phyloP scores from a whole-genome alignment of 1,140 invertebrate genomes.

The Stegodyphus mimosarum region DNA sequence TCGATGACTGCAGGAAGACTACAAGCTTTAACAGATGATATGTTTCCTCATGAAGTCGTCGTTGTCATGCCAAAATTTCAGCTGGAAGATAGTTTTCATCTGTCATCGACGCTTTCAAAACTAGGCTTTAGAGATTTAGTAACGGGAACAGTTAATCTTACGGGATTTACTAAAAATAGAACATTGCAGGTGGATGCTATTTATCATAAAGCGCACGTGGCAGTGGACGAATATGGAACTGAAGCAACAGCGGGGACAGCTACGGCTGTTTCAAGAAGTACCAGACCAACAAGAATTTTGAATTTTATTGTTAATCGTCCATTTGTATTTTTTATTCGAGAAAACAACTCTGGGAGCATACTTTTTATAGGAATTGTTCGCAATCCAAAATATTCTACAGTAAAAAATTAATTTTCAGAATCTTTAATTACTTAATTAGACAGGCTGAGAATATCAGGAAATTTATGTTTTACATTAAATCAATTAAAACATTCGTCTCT shows the following conservation, averaged over 20 bases:
- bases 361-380: constrained; percentile 76
- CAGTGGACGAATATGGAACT: constrained; percentile 85
- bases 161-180: constrained; percentile 47
- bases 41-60: constrained; percentile 73
- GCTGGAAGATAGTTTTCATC: constrained; percentile 74
- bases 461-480: too few relatives aligned
- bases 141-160: constrained; percentile 57
- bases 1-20: constrained; percentile 59
- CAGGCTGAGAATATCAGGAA: too few relatives aligned
- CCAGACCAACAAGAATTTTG: constrained; percentile 60
- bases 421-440: too few relatives aligned
- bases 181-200: constrained; percentile 68
- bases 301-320: constrained; percentile 79
- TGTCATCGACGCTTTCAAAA: constrained; percentile 59
- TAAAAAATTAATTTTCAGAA: too few relatives aligned
- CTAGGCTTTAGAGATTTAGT: constrained; percentile 62
- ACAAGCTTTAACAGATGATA: constrained; percentile 50
- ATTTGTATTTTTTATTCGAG: constrained; percentile 79
- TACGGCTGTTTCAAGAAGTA: constrained; percentile 40
- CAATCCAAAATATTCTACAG: constrained; percentile 44
- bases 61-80: constrained; percentile 85
- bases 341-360: constrained; percentile 73
- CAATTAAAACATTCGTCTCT: too few relatives aligned
- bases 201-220: constrained; percentile 83
- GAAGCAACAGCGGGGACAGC: constrained; percentile 79